Conservation (phyloP, 2,113 vertebrate species). For the Pholis gunnellus region DNA sequence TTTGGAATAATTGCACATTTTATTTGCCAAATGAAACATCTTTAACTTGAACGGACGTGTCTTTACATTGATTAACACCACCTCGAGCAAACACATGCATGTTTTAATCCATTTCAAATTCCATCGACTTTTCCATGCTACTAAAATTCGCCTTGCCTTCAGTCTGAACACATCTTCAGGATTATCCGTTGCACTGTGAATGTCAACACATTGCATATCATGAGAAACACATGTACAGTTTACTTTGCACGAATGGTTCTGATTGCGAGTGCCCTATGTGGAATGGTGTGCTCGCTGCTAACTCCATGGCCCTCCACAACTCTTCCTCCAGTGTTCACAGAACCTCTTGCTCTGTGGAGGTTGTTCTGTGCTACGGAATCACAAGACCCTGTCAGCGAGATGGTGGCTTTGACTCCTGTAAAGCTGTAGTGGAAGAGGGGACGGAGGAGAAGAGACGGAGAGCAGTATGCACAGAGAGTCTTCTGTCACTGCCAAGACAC, state of each 20-base stretch:
- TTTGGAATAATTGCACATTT: neutral
- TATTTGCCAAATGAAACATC: conserved; percentile 2
- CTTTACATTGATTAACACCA: neutral
- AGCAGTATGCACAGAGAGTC: conserved; percentile 52
- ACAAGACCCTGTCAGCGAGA: conserved; percentile 62
- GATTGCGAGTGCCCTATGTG: neutral
- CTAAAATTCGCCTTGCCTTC: neutral
- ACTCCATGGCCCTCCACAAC: conserved; percentile 1
- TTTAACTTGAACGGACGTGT: neutral
- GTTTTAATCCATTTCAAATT: neutral
- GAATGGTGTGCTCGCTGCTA: conserved; percentile 2
- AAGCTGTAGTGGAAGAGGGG: conserved; percentile 48
- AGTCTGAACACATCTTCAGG: neutral
- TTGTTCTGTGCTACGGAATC: conserved; percentile 52
- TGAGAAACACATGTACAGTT: neutral
- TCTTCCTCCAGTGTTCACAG: conserved; percentile 22
- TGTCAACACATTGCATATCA: neutral
- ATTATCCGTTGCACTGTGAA: neutral
- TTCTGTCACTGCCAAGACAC: conserved; percentile 68
- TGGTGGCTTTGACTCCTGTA: conserved; percentile 59
- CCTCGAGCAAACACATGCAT: neutral
- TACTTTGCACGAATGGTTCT: neutral
- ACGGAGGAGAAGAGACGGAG: conserved; percentile 46
- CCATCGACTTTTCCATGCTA: neutral
- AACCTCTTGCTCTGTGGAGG: conserved; percentile 29